Base-by-base conservation (phyloP, 1,140 invertebrate genomes). In the Drosophila nigromelanica region DNA sequence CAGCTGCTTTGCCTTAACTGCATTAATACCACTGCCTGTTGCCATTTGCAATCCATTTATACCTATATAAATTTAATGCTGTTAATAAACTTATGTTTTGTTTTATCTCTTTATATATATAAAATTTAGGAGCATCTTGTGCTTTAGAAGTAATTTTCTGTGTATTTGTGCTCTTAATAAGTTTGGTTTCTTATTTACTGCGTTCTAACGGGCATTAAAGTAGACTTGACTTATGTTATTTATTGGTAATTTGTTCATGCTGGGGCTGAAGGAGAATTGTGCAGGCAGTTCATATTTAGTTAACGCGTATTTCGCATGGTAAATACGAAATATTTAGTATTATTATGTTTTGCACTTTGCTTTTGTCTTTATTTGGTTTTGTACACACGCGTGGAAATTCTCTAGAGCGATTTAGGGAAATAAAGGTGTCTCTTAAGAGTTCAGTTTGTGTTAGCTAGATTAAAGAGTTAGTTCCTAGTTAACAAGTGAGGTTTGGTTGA, bases 401-500 rank as follows among this genome's bases (percentile, higher is more conserved):
- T 87, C 71, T 89, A 83, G 67, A 64, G 71, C 76, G 66, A 68
- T 76, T 64, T 42, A 10, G 62, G 59, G 59, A 73, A 64, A 45
- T 37, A 56, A 48, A 63, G 67, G 52, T 59, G 45, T 78, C 56
- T 52, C 56, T 51, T 64, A 60, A 63, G 72, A 74, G 72, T 79
- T 73, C 51, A 80, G 82, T 79, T 76, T 68, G 43, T 76, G 69
- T 78, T 71, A 69, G 81, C 77, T 85, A 86, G 62, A 77, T 68
- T 61, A 77, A 80, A 85, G 76, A 85, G 81, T 86, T 87, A 87
- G 82, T 87, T 87, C 82, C 82, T 89, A 89, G 83, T 89, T 89
- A 89, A 89, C 83, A 89, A 89, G 83, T 89, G 85, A 89, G 85
- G 82, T 87, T 87, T 55, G 83, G 76, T 87, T 87, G 82, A 87